These are phyloP conservation scores for Xenopus laevis DNA, from an alignment of 2,113 vertebrate genomes.

Conservation along the genomic window DNA sequence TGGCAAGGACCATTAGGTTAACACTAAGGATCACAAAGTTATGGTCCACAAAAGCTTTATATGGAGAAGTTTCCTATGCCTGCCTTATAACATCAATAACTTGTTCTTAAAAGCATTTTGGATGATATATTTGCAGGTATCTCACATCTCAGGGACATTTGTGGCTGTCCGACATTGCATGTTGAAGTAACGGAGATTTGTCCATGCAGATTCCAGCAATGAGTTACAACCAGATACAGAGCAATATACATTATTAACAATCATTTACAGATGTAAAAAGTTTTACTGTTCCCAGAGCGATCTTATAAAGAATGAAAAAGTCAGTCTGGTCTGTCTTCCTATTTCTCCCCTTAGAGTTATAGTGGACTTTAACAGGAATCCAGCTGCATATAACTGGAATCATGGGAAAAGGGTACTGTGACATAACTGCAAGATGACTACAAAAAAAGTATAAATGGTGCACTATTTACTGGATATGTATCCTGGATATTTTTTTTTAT, in stretches of 20 bases:
- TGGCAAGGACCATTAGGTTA: no score
- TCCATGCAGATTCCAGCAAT: not conserved
- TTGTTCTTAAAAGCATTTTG: not conserved
- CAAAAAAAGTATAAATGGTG: not conserved
- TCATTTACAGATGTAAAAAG: constrained; percentile 6
- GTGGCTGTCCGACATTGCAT: no score
- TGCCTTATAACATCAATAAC: not conserved
- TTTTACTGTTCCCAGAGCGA: not conserved
- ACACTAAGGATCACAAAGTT: no score
- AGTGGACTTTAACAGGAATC: constrained; percentile 1
- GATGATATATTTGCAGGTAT: not conserved
- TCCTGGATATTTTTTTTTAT: not conserved
- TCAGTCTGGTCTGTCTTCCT: not conserved
- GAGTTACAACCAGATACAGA: not conserved
- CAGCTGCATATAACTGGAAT: not conserved
- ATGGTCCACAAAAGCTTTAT: no score
- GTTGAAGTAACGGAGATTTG: no score
- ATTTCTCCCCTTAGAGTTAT: not conserved
- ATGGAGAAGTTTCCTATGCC: no score
- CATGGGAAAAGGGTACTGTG: not conserved
- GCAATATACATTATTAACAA: constrained; percentile 7
- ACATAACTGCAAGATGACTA: not conserved
- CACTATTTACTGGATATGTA: not conserved
- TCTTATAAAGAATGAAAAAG: not conserved
- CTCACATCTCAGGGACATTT: not conserved